phyloP scores from a whole-genome alignment of 1,140 invertebrate species.

The Solen grandis region DNA sequence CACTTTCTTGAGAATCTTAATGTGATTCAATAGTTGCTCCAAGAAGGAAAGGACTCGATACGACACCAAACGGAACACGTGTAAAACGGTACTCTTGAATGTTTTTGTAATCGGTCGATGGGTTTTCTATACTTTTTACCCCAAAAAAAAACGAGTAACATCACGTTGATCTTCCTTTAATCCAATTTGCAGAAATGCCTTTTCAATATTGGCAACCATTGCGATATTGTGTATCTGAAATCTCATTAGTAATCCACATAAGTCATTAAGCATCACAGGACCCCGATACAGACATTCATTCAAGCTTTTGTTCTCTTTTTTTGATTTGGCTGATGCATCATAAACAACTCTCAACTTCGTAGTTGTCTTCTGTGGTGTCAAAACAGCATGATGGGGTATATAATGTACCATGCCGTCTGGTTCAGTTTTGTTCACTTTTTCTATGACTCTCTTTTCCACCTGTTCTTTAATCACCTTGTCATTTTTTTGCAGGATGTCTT shows the following conservation, averaged over 20 bases:
- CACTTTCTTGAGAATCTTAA: background rate
- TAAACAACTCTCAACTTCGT: conserved; percentile 26
- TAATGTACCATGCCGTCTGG: background rate
- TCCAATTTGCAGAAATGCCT: conserved; percentile 23
- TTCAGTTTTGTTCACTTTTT: background rate
- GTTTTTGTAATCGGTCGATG: conserved; percentile 20
- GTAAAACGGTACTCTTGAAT: conserved; percentile 26
- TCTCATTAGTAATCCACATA: conserved; percentile 30
- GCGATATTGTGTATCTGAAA: background rate
- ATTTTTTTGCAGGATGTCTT: conserved; percentile 44
- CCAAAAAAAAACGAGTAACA: conserved; percentile 11
- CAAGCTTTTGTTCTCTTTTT: background rate
- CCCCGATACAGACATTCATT: conserved; percentile 41
- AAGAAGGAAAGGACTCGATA: no score
- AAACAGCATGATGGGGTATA: conserved; percentile 18
- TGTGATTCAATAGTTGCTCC: conserved; percentile 29
- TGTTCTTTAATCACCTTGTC: conserved; percentile 46
- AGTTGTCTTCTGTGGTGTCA: background rate
- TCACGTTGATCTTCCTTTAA: background rate
- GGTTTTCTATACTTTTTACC: conserved; percentile 26
- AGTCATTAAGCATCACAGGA: conserved; percentile 3
- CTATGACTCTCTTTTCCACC: conserved; percentile 31
- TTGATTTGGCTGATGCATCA: conserved; percentile 37
- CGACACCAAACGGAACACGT: no score
- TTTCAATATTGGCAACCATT: conserved; percentile 30